Percentiles rank a stretch among this genome's conserved stretches.
phyloP scores from a whole-genome alignment of 2,888 invertebrate species.

The Phengaris arion region DNA sequence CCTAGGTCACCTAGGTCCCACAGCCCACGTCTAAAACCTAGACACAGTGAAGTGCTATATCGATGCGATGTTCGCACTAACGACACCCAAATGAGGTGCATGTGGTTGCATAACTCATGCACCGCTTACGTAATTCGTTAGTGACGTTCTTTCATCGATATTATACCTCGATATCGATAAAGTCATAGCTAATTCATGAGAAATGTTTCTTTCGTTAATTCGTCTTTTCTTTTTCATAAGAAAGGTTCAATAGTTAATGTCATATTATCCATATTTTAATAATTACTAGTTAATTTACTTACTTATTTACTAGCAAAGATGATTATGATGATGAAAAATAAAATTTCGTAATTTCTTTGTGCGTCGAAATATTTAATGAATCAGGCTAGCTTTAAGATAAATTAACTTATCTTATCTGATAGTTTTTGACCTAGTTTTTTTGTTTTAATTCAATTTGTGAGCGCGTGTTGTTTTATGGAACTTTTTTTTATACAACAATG shows the following conservation, averaged over 20 bases:
- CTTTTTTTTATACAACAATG: not conserved
- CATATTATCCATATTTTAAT: too few relatives aligned
- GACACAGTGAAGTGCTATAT: constrained; percentile 34
- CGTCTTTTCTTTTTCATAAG: not conserved
- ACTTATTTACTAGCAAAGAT: not conserved
- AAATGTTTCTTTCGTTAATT: not conserved
- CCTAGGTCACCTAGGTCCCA: not conserved
- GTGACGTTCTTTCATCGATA: constrained; percentile 47
- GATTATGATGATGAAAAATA: not conserved
- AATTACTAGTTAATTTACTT: not conserved
- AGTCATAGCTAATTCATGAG: not conserved
- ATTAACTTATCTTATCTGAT: constrained; percentile 14
- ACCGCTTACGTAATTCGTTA: constrained; percentile 63
- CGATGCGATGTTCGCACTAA: constrained; percentile 47
- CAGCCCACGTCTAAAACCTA: constrained; percentile 4
- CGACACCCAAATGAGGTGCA: constrained; percentile 72
- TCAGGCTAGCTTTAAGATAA: not conserved
- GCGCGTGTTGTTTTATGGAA: not conserved
- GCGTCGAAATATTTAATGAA: constrained; percentile 1
- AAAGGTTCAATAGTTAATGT: not conserved
- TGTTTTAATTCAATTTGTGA: constrained; percentile 4
- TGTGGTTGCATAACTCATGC: constrained; percentile 72
- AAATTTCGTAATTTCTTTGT: not conserved
- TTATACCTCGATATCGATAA: not conserved
- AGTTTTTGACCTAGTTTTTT: constrained; percentile 19